phyloP scores from a whole-genome alignment of 2,113 vertebrate genomes.

The Semicossyphus pulcher region DNA sequence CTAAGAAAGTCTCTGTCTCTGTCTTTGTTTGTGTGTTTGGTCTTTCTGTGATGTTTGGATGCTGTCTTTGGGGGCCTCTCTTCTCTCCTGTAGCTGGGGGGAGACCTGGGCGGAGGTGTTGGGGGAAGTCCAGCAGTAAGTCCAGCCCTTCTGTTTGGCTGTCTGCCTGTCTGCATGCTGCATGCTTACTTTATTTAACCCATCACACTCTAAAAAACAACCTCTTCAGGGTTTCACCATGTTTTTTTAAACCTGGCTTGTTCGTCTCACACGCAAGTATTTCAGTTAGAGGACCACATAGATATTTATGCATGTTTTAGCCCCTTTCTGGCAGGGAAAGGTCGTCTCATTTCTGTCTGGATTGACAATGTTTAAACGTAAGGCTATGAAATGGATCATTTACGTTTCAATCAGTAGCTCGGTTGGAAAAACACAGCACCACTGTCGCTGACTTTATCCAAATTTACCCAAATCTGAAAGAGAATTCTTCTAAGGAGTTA shows the following conservation, averaged over 20 bases:
- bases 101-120: slow-evolving; percentile 99
- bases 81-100: slow-evolving; percentile 93
- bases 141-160: slow-evolving; percentile 80
- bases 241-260: slow-evolving; percentile 8
- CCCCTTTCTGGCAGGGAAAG: background rate
- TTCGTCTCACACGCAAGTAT: background rate
- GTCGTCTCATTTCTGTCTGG: background rate
- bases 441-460: too few species aligned
- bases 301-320: slow-evolving; percentile 23
- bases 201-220: slow-evolving; percentile 1
- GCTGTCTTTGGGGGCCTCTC: slow-evolving; percentile 73
- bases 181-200: slow-evolving; percentile 47
- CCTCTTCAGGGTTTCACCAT: background rate
- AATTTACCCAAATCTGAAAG: too few species aligned
- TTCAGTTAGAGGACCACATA: background rate
- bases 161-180: slow-evolving; percentile 58
- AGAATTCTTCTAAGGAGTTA: too few species aligned
- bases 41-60: slow-evolving; percentile 70
- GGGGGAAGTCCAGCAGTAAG: slow-evolving; percentile 99
- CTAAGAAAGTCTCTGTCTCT: slow-evolving; percentile 81
- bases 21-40: slow-evolving; percentile 64
- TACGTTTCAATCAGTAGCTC: too few species aligned
- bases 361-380: too few species aligned
- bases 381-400: too few species aligned
- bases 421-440: too few species aligned